Base-by-base conservation (phyloP, 2,797 vertebrate genomes). In the Notolepis coatsorum region DNA sequence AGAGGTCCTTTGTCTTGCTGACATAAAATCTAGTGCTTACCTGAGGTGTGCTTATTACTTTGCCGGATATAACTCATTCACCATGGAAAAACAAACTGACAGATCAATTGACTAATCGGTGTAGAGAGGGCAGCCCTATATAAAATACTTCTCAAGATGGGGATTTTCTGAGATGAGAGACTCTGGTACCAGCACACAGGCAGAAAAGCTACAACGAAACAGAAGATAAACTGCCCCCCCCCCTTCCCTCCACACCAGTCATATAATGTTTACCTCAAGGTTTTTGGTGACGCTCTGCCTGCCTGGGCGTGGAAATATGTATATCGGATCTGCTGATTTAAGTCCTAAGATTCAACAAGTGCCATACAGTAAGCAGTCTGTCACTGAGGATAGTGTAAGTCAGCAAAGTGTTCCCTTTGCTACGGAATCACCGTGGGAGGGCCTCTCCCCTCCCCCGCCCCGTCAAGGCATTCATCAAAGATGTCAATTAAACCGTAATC, bases 401-500 rank as follows among this genome's bases (percentile, higher is more conserved):
- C 68, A 64, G 68, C 68, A 35, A 17, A 27, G 42, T 67, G n/a
- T 46, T 51, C 30, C 39, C n/a, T 27, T 3, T 4, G 35, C 31
- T 3, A 71, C 33, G 30, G 43, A 45, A 70, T 71, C 46, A 27
- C 56, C 25, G 45, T 53, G 51, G 35, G 28, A 21, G 55, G n/a
- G 35, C 50, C 61, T 50, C 73, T 77, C 68, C 55, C 24, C 64
- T 82, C 70, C 39, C n/a, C 56, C 59, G 25, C 53, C 21, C 38
- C 6, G 70, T 74, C 37, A 2, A 31, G 53, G 54, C 69, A 81
- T 89, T 65, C 59, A 84, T 90, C 77, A 79, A 52, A 62, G 48
- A 52, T 48, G 48, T 58, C 64, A 80, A 84, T 82, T 81, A 75
- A 75, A 69, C n/a, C 56, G 20, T 63, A 68, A 86, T 81, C 61